phyloP scores from a whole-genome alignment of 2,113 vertebrate species.

The Sclerurus mexicanus region DNA sequence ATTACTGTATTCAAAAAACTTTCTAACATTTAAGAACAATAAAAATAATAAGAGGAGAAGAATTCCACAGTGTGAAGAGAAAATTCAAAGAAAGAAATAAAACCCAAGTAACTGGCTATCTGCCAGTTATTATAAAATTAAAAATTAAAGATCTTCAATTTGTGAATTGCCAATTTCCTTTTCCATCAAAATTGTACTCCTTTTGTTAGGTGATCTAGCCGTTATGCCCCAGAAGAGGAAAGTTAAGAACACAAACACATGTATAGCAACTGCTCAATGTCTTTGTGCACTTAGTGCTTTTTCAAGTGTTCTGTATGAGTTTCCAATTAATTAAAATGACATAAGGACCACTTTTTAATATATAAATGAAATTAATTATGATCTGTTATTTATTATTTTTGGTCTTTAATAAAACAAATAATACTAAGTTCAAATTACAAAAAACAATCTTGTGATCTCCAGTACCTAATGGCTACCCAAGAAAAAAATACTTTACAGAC shows the following conservation, averaged over 20 bases:
- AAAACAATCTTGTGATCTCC: rapidly evolving
- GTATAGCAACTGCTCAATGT: not conserved
- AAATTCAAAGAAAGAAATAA: not conserved
- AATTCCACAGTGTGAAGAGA: not conserved
- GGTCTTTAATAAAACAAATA: not conserved
- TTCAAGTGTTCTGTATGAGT: not conserved
- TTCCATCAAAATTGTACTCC: not conserved
- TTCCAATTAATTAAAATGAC: not conserved
- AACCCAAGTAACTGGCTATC: not conserved
- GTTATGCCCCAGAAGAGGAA: not conserved
- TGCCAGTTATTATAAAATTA: not conserved
- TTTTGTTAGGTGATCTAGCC: rapidly evolving
- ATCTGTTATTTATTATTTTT: not conserved
- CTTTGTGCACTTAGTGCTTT: not conserved
- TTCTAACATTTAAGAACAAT: not conserved
- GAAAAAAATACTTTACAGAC: not conserved
- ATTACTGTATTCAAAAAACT: not conserved
- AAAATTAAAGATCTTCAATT: not conserved
- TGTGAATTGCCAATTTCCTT: not conserved
- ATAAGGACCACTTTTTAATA: rapidly evolving
- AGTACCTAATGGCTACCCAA: not conserved
- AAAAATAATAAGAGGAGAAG: not conserved
- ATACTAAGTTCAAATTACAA: not conserved
- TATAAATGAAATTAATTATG: not conserved
- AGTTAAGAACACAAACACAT: not conserved